Base-by-base conservation (phyloP, 2,888 invertebrate genomes). In the Latheticus oryzae region DNA sequence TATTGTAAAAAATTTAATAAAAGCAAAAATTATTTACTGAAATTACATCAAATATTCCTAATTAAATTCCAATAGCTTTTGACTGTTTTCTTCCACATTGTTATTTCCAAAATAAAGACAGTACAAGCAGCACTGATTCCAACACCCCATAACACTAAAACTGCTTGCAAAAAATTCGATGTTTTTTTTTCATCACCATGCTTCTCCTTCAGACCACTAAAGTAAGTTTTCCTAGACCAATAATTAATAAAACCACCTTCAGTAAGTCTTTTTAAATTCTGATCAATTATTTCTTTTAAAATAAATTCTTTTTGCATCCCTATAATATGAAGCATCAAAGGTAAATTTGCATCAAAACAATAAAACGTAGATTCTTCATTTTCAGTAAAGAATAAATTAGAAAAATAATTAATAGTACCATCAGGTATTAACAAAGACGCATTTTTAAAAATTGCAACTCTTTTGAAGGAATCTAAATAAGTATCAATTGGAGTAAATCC, bases 221-320 rank as follows among this genome's bases (percentile, higher is more conserved):
- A 16, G 19, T 16, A 5, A 23, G 12, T 13, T 17, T 19, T 2
- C 21, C 16, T n/a, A n/a, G n/a, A n/a, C 47, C 47, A 47, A n/a
- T 33, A 47, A 32, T 32, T n/a, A 1, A 47, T n/a, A 5, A 47
- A 19, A 0, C 47, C 47, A 33, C n/a, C 32, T 33, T 47, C 47
- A 1, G 23, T 13, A 5, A 47, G 13, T n/a, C 47, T 11, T 7
- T 9, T 21, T 23, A 47, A 21, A 30, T 33, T 3, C 2, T 3
- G 12, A 21, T 47, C 23, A 3, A 47, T 19, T 5, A 17, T 13
- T n/a, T 33, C 33, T 13, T 17, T 32, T 23, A 47, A 33, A n/a
- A 19, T n/a, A 23, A 47, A 47, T 5, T 28, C 47, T 21, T 21
- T 32, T 8, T 15, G 9, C 47, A 47, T 32, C 11, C 32, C 47